Conservation (phyloP, 2,797 vertebrate genomes). For the Catostomus latipinnis region DNA sequence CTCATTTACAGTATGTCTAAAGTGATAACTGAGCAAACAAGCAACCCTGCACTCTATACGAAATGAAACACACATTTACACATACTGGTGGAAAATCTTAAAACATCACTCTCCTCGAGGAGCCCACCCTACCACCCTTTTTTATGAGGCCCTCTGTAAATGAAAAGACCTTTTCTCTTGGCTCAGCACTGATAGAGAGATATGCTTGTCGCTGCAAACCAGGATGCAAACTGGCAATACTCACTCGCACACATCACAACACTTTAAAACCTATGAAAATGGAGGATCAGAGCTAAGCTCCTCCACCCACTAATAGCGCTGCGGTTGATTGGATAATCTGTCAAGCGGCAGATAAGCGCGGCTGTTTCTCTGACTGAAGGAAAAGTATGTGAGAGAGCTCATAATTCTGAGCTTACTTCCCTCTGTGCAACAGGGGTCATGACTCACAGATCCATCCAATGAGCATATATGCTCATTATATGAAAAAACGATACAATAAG, state of each 20-base stretch:
- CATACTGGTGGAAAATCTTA: slow-evolving; percentile 6
- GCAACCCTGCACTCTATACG: neutral
- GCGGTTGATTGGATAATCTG: slow-evolving; percentile 60
- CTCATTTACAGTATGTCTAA: neutral
- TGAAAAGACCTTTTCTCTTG: slow-evolving; percentile 35
- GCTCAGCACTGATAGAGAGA: slow-evolving; percentile 48
- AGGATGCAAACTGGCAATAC: slow-evolving; percentile 52
- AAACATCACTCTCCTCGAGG: neutral
- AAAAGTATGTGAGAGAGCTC: slow-evolving; percentile 36
- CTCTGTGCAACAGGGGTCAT: too few species aligned
- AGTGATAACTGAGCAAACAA: neutral
- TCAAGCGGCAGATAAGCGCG: slow-evolving; percentile 62
- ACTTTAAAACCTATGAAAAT: slow-evolving; percentile 47
- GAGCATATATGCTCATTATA: too few species aligned
- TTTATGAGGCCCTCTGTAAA: neutral
- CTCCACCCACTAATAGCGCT: slow-evolving; percentile 58
- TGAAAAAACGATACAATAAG: too few species aligned
- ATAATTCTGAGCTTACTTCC: slow-evolving; percentile 44
- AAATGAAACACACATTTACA: slow-evolving; percentile 5
- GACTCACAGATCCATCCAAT: too few species aligned
- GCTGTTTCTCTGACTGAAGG: slow-evolving; percentile 34
- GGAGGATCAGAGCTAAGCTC: slow-evolving; percentile 64
- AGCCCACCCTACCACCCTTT: neutral
- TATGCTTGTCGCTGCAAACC: slow-evolving; percentile 19
- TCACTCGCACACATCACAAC: slow-evolving; percentile 34